Conservation (phyloP, 2,888 invertebrate species). For the Micoletzkya japonica region DNA sequence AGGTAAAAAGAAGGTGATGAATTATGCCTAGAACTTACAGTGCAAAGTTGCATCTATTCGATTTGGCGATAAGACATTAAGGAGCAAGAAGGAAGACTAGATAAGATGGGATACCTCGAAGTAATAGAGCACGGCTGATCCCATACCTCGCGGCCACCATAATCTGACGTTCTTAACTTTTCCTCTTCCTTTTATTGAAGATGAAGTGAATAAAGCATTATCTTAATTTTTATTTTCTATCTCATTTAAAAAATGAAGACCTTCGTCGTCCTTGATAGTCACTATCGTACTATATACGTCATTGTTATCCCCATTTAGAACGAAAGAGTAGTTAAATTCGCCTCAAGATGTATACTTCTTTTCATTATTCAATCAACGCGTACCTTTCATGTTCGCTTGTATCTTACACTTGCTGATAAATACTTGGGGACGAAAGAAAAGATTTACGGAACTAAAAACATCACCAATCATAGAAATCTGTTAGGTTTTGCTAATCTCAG, state of each 20-base stretch:
- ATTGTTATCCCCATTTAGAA: conserved; percentile 11
- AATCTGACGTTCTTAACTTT: conserved; percentile 55
- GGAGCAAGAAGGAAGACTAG: too few species aligned
- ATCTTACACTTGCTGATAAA: conserved; percentile 26
- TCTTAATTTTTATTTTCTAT: conserved; percentile 1
- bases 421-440: conserved; percentile 14
- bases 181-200: conserved; percentile 10
- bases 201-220: conserved; percentile 12
- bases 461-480: too few species aligned
- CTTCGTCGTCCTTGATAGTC: conserved; percentile 6
- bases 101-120: conserved; percentile 78
- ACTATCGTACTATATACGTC: background rate
- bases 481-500: too few species aligned
- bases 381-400: conserved; percentile 8
- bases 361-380: background rate
- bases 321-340: conserved; percentile 22
- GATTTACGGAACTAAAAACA: conserved; percentile 22
- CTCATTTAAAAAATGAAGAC: background rate
- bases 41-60: too few species aligned
- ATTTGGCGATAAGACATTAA: background rate
- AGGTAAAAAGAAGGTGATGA: too few species aligned
- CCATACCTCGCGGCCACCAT: conserved; percentile 67
- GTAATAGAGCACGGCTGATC: conserved; percentile 76
- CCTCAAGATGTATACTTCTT: conserved; percentile 1
- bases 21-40: too few species aligned